These are phyloP conservation scores for Choristoneura rosaceana DNA, from an alignment of 2,888 invertebrate species.

Conservation along the genomic window DNA sequence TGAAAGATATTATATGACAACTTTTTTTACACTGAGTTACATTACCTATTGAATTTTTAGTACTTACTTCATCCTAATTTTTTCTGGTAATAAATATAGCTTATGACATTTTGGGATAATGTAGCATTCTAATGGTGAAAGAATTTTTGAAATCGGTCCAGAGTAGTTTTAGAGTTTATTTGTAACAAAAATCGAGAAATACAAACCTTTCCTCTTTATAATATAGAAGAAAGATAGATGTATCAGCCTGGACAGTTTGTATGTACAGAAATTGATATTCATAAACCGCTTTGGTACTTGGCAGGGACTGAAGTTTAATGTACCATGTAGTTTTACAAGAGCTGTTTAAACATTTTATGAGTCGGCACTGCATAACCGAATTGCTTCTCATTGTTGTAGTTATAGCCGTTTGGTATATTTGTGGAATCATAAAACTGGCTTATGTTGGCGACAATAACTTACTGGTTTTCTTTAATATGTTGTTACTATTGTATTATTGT, in stretches of 20 bases:
- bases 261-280: slow-evolving; percentile 19
- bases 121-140: too few species aligned
- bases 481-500: background rate
- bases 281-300: slow-evolving; percentile 23
- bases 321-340: slow-evolving; percentile 59
- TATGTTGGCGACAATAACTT: slow-evolving; percentile 21
- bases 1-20: too few species aligned
- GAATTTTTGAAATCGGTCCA: too few species aligned
- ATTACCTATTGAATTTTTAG: too few species aligned
- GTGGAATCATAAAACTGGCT: slow-evolving; percentile 48
- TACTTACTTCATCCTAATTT: too few species aligned
- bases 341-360: slow-evolving; percentile 68
- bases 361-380: slow-evolving; percentile 48
- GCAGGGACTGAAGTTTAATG: slow-evolving; percentile 61
- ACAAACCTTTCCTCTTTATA: too few species aligned
- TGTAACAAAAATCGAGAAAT: too few species aligned
- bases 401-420: slow-evolving; percentile 52
- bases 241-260: background rate
- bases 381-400: slow-evolving; percentile 55
- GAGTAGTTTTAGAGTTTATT: too few species aligned
- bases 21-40: too few species aligned
- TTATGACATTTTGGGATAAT: too few species aligned
- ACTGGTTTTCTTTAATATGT: slow-evolving; percentile 5
- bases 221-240: background rate
- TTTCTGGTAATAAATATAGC: too few species aligned